Percentiles rank a stretch among this genome's conserved stretches.
Conservation (phyloP, 2,797 vertebrate genomes). For the Trichosurus vulpecula region DNA sequence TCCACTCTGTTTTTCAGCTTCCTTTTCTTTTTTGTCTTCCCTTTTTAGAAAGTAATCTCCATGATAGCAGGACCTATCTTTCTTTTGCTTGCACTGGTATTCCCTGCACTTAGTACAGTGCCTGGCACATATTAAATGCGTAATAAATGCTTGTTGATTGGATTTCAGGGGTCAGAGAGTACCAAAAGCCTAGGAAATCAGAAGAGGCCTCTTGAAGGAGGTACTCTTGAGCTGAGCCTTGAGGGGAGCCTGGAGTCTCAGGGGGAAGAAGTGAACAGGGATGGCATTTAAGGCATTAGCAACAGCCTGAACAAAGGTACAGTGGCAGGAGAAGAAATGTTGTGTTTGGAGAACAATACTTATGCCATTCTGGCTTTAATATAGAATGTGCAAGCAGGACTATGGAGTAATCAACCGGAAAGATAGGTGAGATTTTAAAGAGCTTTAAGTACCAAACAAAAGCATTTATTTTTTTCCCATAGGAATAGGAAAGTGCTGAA, state of each 20-base stretch:
- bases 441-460: background rate
- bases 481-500: background rate
- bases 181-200: background rate
- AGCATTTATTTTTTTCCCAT: background rate
- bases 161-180: background rate
- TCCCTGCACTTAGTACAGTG: background rate
- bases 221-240: background rate
- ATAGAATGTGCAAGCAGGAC: background rate
- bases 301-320: background rate
- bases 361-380: background rate
- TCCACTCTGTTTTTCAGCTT: background rate
- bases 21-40: background rate
- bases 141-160: background rate
- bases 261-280: background rate
- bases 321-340: background rate
- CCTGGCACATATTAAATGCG: background rate
- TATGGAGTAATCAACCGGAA: background rate
- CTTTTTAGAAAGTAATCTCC: background rate
- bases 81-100: background rate
- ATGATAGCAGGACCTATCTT: background rate
- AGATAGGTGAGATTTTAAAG: background rate
- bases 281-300: background rate
- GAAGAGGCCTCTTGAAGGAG: background rate
- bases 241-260: background rate
- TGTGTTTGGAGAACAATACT: background rate